phyloP scores from a whole-genome alignment of 2,113 vertebrate genomes.

The Cettia cetti region DNA sequence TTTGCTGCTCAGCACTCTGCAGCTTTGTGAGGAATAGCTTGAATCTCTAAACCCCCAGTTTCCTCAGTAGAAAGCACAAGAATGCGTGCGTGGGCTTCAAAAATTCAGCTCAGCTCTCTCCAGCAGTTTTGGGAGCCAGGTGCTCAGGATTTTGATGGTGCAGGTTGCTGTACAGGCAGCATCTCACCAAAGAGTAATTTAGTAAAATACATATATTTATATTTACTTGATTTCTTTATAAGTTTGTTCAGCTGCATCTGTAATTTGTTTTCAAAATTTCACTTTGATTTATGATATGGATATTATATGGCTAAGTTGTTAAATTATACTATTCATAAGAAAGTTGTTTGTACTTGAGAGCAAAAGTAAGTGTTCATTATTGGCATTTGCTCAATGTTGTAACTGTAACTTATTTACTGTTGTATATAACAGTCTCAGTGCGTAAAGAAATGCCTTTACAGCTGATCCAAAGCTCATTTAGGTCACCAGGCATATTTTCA shows the following conservation, averaged over 20 bases:
- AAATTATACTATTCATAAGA: not conserved
- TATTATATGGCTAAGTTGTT: not conserved
- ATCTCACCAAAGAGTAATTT: not conserved
- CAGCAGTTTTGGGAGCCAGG: not conserved
- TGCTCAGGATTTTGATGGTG: not conserved
- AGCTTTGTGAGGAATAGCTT: not conserved
- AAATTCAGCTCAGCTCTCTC: not conserved
- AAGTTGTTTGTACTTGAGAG: not conserved
- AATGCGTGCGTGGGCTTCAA: not conserved
- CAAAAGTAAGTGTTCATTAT: not conserved
- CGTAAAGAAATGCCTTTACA: slow-evolving; percentile 24
- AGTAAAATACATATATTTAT: not conserved
- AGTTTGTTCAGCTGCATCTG: not conserved
- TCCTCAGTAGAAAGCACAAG: not conserved
- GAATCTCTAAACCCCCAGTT: not conserved
- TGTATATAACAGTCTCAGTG: not conserved
- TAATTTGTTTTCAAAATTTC: not conserved
- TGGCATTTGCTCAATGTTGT: not conserved
- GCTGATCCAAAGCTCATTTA: slow-evolving; percentile 24
- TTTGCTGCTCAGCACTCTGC: not conserved
- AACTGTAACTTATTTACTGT: not conserved
- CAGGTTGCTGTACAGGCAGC: not conserved
- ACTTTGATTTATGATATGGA: not conserved
- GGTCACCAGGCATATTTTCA: not conserved
- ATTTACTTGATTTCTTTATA: not conserved